Conservation (phyloP, 2,797 vertebrate species). For the Epinephelus malabaricus region DNA sequence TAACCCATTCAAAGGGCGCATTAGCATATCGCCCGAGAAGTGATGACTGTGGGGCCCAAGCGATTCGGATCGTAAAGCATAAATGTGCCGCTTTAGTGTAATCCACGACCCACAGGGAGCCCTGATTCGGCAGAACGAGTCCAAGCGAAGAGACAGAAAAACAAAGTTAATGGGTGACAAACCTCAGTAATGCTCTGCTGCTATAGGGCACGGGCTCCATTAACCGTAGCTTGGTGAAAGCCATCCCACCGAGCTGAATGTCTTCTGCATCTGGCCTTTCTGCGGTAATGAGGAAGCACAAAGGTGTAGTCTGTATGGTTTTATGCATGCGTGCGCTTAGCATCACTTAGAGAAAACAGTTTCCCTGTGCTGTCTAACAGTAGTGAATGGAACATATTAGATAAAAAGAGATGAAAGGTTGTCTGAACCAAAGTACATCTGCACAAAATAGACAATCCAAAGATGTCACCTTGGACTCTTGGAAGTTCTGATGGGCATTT, state of each 20-base stretch:
- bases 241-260: constrained; percentile 25
- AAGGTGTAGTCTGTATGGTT: constrained; percentile 8
- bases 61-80: constrained; percentile 60
- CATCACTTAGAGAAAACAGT: not conserved
- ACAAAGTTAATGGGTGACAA: constrained; percentile 68
- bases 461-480: not conserved
- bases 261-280: constrained; percentile 35
- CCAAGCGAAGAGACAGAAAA: constrained; percentile 48
- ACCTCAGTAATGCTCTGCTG: constrained; percentile 43
- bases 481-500: too few species aligned
- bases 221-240: constrained; percentile 41
- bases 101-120: constrained; percentile 42
- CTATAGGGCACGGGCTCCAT: constrained; percentile 58
- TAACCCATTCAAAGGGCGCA: constrained; percentile 67
- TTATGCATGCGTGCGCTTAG: not conserved
- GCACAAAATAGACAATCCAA: not conserved
- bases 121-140: constrained; percentile 23
- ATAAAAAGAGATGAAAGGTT: not conserved
- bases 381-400: not conserved
- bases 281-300: constrained; percentile 36
- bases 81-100: constrained; percentile 53
- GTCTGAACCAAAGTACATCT: not conserved
- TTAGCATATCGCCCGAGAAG: constrained; percentile 69
- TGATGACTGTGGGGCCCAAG: constrained; percentile 30
- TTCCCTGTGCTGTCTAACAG: not conserved